phyloP scores from a whole-genome alignment of 2,888 invertebrate genomes.

The Drosophila meridiana region DNA sequence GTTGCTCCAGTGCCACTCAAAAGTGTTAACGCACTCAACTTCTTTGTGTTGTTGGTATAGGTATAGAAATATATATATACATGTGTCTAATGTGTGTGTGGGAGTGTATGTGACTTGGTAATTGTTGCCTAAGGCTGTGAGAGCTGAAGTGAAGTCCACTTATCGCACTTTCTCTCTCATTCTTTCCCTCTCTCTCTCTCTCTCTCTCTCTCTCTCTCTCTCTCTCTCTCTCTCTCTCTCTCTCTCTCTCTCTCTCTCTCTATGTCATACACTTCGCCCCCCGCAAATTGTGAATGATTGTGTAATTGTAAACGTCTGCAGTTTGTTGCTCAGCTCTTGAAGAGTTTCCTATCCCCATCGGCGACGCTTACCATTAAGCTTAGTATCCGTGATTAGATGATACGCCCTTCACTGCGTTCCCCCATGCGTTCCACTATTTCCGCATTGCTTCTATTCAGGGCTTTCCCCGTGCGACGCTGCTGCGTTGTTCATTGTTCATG shows the following conservation, averaged over 20 bases:
- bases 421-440: slow-evolving; percentile 33
- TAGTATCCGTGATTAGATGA: slow-evolving; percentile 75
- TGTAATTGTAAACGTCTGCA: slow-evolving; percentile 75
- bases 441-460: slow-evolving; percentile 41
- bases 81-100: slow-evolving; percentile 12
- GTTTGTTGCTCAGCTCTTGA: slow-evolving; percentile 66
- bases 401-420: slow-evolving; percentile 18
- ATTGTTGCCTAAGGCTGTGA: slow-evolving; percentile 62
- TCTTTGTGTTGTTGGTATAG: slow-evolving; percentile 39
- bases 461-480: slow-evolving; percentile 50
- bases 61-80: not conserved
- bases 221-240: not conserved
- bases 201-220: slow-evolving; percentile 14
- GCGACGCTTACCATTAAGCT: slow-evolving; percentile 64
- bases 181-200: not conserved
- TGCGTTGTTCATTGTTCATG: slow-evolving; percentile 55
- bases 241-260: slow-evolving; percentile 3
- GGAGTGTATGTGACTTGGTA: slow-evolving; percentile 47
- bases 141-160: slow-evolving; percentile 58
- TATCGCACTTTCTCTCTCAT: slow-evolving; percentile 42
- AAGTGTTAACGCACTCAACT: slow-evolving; percentile 77
- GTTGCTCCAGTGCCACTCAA: slow-evolving; percentile 45
- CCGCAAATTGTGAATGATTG: slow-evolving; percentile 26
- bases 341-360: slow-evolving; percentile 38
- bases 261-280: not conserved